Conservation (phyloP, 2,797 vertebrate species). For the Arrhamphus sclerolepis region DNA sequence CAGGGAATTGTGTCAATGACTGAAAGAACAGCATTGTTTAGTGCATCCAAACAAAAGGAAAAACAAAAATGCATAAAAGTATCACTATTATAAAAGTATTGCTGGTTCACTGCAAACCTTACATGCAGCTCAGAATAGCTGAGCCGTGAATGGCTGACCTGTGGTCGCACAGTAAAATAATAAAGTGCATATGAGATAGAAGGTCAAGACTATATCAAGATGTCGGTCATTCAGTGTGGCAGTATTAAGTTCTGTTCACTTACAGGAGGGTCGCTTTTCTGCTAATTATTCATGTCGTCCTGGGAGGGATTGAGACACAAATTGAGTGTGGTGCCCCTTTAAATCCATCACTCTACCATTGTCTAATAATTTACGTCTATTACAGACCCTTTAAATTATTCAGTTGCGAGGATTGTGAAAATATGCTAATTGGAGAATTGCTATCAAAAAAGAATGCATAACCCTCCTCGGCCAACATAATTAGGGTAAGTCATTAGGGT, state of each 20-base stretch:
- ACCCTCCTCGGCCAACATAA: constrained; percentile 85
- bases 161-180: not conserved
- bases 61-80: not conserved
- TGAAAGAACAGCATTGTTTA: not conserved
- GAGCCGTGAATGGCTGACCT: not conserved
- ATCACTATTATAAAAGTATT: not conserved
- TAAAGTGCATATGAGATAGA: not conserved
- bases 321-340: constrained; percentile 79
- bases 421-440: constrained; percentile 89
- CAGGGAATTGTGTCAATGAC: too few relatives aligned
- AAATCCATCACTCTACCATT: constrained; percentile 81
- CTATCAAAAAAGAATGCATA: constrained; percentile 85
- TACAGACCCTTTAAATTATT: constrained; percentile 87
- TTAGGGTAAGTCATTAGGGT: constrained; percentile 90
- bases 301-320: constrained; percentile 76
- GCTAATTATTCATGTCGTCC: constrained; percentile 80
- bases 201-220: constrained; percentile 13
- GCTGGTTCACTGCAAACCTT: not conserved
- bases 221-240: constrained; percentile 13
- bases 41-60: constrained; percentile 4
- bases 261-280: constrained; percentile 33
- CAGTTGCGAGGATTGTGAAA: constrained; percentile 89
- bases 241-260: constrained; percentile 25
- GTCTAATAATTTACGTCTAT: constrained; percentile 84
- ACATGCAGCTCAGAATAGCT: not conserved